Conservation (phyloP, 2,113 vertebrate genomes). For the Cottus gobio region DNA sequence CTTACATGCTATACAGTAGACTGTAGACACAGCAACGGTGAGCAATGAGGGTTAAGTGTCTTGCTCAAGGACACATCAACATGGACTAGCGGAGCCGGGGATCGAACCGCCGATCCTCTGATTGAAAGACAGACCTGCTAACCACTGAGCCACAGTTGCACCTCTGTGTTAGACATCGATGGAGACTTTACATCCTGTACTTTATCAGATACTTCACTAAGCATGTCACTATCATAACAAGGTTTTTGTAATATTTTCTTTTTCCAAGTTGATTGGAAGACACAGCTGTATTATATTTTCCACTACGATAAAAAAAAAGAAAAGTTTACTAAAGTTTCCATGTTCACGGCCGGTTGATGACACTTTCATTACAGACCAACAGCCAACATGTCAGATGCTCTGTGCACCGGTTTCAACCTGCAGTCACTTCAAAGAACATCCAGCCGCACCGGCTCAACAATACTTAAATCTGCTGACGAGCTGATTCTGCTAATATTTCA, state of each 20-base stretch:
- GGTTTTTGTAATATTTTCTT: not conserved
- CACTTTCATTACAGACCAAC: not conserved
- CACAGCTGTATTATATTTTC: too few species aligned
- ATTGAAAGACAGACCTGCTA: too few species aligned
- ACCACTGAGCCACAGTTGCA: too few species aligned
- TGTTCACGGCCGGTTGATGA: not conserved
- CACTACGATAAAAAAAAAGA: not conserved
- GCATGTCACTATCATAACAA: not conserved
- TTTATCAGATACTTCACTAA: not conserved
- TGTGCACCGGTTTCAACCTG: not conserved
- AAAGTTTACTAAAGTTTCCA: not conserved
- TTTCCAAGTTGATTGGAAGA: not conserved
- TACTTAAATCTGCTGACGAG: slow-evolving; percentile 25
- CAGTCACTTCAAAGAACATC: slow-evolving; percentile 8
- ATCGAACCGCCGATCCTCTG: too few species aligned
- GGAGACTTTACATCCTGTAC: not conserved
- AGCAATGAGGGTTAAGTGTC: too few species aligned
- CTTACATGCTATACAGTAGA: too few species aligned
- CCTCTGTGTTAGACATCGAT: not conserved
- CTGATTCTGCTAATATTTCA: slow-evolving; percentile 35
- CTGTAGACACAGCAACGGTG: too few species aligned
- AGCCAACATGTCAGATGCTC: not conserved
- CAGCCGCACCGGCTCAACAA: not conserved
- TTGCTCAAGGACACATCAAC: too few species aligned
- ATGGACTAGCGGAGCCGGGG: too few species aligned